phyloP scores from a whole-genome alignment of 2,888 invertebrate species.

The Germaria angustata region DNA sequence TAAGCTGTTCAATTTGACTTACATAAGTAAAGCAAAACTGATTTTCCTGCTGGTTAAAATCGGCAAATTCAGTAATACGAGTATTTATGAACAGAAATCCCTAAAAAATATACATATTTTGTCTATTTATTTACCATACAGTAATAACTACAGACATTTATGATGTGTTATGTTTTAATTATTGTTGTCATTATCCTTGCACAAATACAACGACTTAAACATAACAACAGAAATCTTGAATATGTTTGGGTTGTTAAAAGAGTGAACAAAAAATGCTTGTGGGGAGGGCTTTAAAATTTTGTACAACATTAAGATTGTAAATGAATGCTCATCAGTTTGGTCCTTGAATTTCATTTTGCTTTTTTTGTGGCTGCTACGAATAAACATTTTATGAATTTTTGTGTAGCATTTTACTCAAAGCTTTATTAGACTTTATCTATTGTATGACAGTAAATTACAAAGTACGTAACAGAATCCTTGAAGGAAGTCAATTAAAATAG shows the following conservation, averaged over 20 bases:
- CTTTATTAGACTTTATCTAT: slow-evolving; percentile 38
- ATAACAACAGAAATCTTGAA: slow-evolving; percentile 7
- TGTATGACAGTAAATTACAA: slow-evolving; percentile 29
- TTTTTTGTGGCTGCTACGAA: neutral
- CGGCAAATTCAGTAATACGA: neutral
- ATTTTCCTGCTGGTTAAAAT: neutral
- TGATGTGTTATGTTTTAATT: slow-evolving; percentile 63
- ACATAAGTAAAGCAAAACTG: neutral
- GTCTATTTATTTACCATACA: neutral
- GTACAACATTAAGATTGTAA: neutral
- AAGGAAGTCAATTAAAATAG: neutral
- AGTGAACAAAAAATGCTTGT: neutral
- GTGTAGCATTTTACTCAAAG: slow-evolving; percentile 6
- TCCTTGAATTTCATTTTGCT: slow-evolving; percentile 35
- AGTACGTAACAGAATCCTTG: slow-evolving; percentile 18
- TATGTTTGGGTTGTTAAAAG: slow-evolving; percentile 9
- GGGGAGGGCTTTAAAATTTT: neutral
- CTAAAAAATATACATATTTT: too few species aligned
- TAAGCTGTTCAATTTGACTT: neutral
- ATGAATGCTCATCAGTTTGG: slow-evolving; percentile 35
- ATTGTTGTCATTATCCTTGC: slow-evolving; percentile 41
- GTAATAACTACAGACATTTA: slow-evolving; percentile 45
- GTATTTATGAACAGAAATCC: neutral
- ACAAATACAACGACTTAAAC: slow-evolving; percentile 12
- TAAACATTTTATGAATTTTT: slow-evolving; percentile 20